Base-by-base conservation (phyloP, 2,888 invertebrate species). In the Lydus trimaculatus region DNA sequence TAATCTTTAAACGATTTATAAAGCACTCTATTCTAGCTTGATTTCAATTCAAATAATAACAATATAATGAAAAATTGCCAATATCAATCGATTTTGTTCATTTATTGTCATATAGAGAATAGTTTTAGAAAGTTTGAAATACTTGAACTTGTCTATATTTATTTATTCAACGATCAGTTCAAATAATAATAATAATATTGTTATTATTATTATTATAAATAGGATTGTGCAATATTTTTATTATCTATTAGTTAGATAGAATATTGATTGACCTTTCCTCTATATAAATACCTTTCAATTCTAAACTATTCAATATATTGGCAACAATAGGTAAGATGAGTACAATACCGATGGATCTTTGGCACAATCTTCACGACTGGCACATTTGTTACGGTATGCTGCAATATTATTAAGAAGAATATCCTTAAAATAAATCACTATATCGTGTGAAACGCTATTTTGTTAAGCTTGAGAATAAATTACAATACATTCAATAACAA, bases 81-180 rank as follows among this genome's bases (percentile, higher is more conserved):
- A 61, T 33, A 61, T 33, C 60, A 61, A 25, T 25, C 25, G 52
- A 25, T 52, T 48, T 8, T 36, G 17, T 43, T 43, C 39, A 6
- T 17, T 48, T 28, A 20, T 20, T 60, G 36, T 60, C 17, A 36
- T 31, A 36, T 2, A 28, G 15, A 17, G n/a, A 31, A 61, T 25
- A 33, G 17, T 61, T 23, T 39, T 31, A 61, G 61, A 36, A 39
- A 33, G 31, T 33, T 31, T 28, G n/a, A 36, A 33, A 31, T 28
- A 60, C 36, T 36, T 61, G 61, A 61, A 36, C 61, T 61, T 61
- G 61, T 33, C 23, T 23, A 6, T 61, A 33, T 61, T 60, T 60
- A 33, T 61, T 61, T 61, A 61, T 61, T 39, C 13, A 25, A 52
- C 52, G 4, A 52, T 52, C 52, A 52, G 23, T 52, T 11, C 23